phyloP scores from a whole-genome alignment of 53 echinoderm and acorn worm genomes.

The Echinarachnius parma region DNA sequence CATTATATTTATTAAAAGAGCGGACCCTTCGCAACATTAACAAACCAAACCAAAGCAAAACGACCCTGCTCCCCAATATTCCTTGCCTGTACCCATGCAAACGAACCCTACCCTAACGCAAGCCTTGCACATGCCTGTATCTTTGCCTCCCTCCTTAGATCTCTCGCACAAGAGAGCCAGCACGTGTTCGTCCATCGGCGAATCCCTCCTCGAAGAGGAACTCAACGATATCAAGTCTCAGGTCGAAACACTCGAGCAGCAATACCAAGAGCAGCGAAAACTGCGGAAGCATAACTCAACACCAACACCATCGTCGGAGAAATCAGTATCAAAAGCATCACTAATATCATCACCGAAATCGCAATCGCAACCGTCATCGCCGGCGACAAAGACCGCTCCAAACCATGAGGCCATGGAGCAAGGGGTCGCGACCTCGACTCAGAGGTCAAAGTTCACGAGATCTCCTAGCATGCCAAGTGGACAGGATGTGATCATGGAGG shows the following conservation, averaged over 20 bases:
- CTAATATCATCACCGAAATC: not conserved
- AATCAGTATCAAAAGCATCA: no score
- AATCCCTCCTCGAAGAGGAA: conserved; percentile 74
- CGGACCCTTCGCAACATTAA: no score
- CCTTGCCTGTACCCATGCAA: not conserved
- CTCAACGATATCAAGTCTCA: conserved; percentile 82
- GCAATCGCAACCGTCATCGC: not conserved
- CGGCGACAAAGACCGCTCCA: not conserved
- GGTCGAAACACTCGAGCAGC: conserved; percentile 73
- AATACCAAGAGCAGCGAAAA: no score
- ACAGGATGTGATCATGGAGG: conserved; percentile 8
- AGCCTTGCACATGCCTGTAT: not conserved
- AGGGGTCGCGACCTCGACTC: conserved; percentile 17
- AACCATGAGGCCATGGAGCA: not conserved
- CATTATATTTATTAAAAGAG: no score
- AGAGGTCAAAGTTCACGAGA: conserved; percentile 3
- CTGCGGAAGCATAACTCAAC: conserved; percentile 3
- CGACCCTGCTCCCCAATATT: not conserved
- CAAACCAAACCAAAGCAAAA: no score
- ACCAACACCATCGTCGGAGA: not conserved
- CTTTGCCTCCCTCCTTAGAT: conserved; percentile 12
- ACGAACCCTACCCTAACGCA: not conserved
- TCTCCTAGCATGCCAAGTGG: no score
- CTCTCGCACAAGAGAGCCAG: conserved; percentile 54
- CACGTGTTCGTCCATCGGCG: conserved; percentile 81